Conservation (phyloP, 2,888 invertebrate genomes). For the Venusia cambrica region DNA sequence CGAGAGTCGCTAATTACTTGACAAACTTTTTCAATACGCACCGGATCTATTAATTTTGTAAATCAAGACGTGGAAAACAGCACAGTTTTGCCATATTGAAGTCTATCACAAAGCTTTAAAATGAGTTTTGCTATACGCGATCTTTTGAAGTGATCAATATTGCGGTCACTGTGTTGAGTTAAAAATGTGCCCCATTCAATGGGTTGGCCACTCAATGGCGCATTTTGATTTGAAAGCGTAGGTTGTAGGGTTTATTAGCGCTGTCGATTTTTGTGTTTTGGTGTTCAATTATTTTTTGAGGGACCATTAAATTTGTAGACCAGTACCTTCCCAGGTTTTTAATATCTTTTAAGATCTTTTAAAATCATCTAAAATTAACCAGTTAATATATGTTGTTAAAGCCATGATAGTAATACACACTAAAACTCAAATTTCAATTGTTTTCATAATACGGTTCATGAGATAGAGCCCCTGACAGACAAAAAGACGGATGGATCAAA, state of each 20-base stretch:
- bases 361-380: no score
- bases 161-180: conserved; percentile 62
- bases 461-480: no score
- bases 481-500: no score
- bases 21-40: no score
- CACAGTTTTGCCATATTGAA: not conserved
- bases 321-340: no score
- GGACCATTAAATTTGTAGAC: no score
- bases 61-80: not conserved
- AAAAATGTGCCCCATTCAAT: conserved; percentile 69
- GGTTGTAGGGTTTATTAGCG: conserved; percentile 38
- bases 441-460: no score
- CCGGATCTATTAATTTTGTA: not conserved
- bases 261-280: conserved; percentile 20
- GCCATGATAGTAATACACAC: no score
- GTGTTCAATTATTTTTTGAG: conserved; percentile 1
- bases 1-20: no score
- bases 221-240: conserved; percentile 46
- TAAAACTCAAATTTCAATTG: no score
- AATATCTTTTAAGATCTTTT: no score
- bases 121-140: not conserved
- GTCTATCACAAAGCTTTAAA: not conserved
- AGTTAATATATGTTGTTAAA: no score
- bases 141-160: conserved; percentile 2
- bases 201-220: conserved; percentile 40